Conservation (phyloP, 2,113 vertebrate species). For the western clawed frog (Xenopus tropicalis) region UCB_Xtro_10.0 CM004452.2:32434501-32435000, state of each 20-base stretch:
- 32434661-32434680: conserved; percentile 73
- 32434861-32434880: neutral
- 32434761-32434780: conserved; percentile 37
- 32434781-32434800: conserved; percentile 59
- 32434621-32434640: conserved; percentile 57
- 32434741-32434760: too few species aligned
- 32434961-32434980: too few species aligned
- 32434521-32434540: conserved; percentile 79
- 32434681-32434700: conserved; percentile 70
- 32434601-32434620: conserved; percentile 50
- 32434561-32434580: conserved; percentile 63
- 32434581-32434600: conserved; percentile 62
- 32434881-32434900: neutral
- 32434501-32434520: conserved; percentile 74
- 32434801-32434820: neutral
- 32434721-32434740: conserved; percentile 67
- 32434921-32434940: too few species aligned
- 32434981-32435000: too few species aligned
- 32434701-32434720: conserved; percentile 76
- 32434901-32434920: neutral
- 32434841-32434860: neutral
- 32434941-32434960: too few species aligned
- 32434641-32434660: conserved; percentile 59
- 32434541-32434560: conserved; percentile 76
- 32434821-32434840: neutral